These are phyloP conservation scores for Heliconius charithonia DNA, from an alignment of 2,888 invertebrate genomes.

Conservation along the genomic window DNA sequence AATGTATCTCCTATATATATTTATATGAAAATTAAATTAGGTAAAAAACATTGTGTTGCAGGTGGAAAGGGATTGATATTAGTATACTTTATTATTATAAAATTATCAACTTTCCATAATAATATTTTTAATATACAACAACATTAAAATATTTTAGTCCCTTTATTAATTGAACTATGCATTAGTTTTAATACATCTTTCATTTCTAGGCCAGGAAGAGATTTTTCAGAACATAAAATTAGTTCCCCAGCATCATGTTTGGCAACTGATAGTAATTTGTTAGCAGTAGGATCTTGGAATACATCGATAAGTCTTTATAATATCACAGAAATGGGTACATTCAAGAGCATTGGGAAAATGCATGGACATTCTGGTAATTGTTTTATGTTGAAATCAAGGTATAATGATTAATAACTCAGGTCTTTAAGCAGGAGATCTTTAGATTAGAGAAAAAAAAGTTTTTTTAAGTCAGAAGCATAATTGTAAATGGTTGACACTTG, in stretches of 20 bases:
- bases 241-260: slow-evolving; percentile 85
- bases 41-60: neutral
- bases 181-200: slow-evolving; percentile 5
- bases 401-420: neutral
- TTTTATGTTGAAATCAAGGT: neutral
- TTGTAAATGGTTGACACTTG: no score
- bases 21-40: neutral
- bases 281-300: slow-evolving; percentile 85
- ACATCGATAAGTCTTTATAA: slow-evolving; percentile 82
- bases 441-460: no score
- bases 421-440: no score
- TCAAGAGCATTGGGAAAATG: slow-evolving; percentile 82
- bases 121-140: neutral
- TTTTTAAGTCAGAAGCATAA: no score
- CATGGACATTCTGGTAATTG: slow-evolving; percentile 74
- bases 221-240: slow-evolving; percentile 83
- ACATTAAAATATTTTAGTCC: neutral
- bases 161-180: fast-evolving
- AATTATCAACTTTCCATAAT: neutral
- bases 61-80: neutral
- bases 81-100: neutral
- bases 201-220: slow-evolving; percentile 85
- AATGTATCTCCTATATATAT: no score
- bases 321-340: slow-evolving; percentile 77
- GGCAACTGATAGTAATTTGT: slow-evolving; percentile 78